phyloP scores from a whole-genome alignment of 2,888 invertebrate genomes.

The Chaitophorus viminalis region DNA sequence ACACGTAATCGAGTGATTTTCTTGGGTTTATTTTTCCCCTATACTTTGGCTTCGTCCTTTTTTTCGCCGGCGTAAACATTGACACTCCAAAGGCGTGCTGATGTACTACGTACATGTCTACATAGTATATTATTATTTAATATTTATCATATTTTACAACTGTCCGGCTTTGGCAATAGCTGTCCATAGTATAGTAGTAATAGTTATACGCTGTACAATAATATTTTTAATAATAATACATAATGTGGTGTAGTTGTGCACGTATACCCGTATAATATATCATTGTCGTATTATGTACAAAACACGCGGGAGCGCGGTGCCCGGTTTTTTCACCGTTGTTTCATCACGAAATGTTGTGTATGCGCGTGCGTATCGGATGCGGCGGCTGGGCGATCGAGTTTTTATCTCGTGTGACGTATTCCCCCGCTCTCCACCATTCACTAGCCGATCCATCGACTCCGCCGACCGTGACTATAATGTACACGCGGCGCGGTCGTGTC shows the following conservation, averaged over 20 bases:
- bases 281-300: too few species aligned
- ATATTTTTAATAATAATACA: too few species aligned
- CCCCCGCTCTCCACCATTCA: neutral
- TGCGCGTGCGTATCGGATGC: neutral
- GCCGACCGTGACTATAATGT: neutral
- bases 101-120: too few species aligned
- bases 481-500: conserved; percentile 30
- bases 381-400: neutral
- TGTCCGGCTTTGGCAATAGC: neutral
- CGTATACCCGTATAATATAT: too few species aligned
- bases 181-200: neutral
- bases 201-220: too few species aligned
- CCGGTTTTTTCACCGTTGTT: conserved; percentile 44
- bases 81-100: too few species aligned
- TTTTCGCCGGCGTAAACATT: neutral
- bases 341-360: neutral
- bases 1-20: neutral
- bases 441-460: neutral
- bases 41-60: neutral
- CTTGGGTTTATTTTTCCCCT: neutral
- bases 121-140: too few species aligned
- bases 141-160: neutral
- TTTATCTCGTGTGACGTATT: conserved; percentile 59
- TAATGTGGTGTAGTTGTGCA: too few species aligned
- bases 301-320: neutral